These are phyloP conservation scores for Amblyopsis hoosieri DNA, from an alignment of 2,797 vertebrate species.

Conservation along the genomic window DNA sequence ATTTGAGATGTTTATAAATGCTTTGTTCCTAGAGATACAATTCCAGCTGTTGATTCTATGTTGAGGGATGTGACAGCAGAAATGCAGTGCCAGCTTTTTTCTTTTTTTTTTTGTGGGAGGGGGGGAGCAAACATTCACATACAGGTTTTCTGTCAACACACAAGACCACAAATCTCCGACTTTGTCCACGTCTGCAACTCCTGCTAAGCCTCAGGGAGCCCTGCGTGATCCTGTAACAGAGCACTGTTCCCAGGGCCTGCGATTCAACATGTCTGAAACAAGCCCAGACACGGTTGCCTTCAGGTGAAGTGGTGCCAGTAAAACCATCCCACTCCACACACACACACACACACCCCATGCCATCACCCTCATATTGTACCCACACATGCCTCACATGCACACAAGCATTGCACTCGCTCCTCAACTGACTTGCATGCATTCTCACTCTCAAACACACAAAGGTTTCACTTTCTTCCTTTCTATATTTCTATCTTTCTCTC, in stretches of 20 bases:
- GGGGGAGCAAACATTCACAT: constrained; percentile 43
- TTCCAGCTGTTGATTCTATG: constrained; percentile 30
- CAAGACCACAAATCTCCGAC: constrained; percentile 47
- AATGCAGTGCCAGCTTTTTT: constrained; percentile 58
- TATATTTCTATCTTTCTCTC: too few relatives aligned
- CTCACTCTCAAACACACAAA: constrained; percentile 9
- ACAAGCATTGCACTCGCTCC: constrained; percentile 6
- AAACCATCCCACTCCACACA: constrained; percentile 62
- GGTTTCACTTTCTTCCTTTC: constrained; percentile 14
- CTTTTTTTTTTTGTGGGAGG: too few relatives aligned
- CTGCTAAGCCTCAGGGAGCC: constrained; percentile 59
- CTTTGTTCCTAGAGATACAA: constrained; percentile 7
- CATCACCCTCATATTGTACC: constrained; percentile 30
- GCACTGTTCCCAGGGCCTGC: constrained; percentile 38
- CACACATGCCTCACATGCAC: constrained; percentile 10
- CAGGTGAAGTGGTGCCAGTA: constrained; percentile 59
- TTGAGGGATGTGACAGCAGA: constrained; percentile 35
- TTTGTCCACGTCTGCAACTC: constrained; percentile 67
- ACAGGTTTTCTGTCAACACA: constrained; percentile 52
- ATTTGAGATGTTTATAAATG: constrained; percentile 7
- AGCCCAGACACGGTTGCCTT: constrained; percentile 71
- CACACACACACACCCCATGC: constrained; percentile 54
- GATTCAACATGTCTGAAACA: constrained; percentile 62
- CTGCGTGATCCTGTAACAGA: constrained; percentile 61
- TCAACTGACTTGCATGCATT: constrained; percentile 5